Evolutionary conservation across 2,113 vertebrate genomes (phyloP).

Genomic region (Athene noctua): DNA sequence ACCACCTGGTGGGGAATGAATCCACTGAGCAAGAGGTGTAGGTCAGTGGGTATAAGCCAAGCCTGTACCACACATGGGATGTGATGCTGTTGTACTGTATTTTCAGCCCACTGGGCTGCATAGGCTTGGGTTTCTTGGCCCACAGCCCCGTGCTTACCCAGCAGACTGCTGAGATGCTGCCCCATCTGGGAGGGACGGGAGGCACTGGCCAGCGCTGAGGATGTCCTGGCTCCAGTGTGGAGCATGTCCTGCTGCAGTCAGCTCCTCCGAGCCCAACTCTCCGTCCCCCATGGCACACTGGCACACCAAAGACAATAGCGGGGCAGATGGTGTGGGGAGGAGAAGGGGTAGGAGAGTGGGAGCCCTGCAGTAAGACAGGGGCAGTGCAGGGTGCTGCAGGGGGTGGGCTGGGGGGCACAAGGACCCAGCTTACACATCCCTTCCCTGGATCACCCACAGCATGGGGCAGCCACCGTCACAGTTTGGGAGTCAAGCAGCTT

Average conservation of each 20-base stretch:
- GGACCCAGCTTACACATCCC: background rate
- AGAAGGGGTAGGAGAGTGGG: background rate
- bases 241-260: accelerated
- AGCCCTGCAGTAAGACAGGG: background rate
- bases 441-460: background rate
- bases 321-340: background rate
- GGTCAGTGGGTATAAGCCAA: background rate
- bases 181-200: accelerated
- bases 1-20: accelerated
- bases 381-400: background rate
- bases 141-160: background rate
- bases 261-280: background rate
- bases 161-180: background rate
- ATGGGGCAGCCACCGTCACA: background rate
- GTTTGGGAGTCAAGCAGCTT: background rate
- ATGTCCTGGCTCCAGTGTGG: too few species aligned
- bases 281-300: background rate
- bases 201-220: background rate
- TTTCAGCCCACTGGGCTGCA: background rate
- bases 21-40: background rate
- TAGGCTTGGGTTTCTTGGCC: background rate
- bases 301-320: background rate
- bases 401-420: background rate
- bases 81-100: background rate
- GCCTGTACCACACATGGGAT: background rate